A percentile compares a stretch with the other conserved stretches of the same genome.
Evolutionary conservation across 2,888 invertebrate species (phyloP).

Genomic region (Entomobrya proxima): DNA sequence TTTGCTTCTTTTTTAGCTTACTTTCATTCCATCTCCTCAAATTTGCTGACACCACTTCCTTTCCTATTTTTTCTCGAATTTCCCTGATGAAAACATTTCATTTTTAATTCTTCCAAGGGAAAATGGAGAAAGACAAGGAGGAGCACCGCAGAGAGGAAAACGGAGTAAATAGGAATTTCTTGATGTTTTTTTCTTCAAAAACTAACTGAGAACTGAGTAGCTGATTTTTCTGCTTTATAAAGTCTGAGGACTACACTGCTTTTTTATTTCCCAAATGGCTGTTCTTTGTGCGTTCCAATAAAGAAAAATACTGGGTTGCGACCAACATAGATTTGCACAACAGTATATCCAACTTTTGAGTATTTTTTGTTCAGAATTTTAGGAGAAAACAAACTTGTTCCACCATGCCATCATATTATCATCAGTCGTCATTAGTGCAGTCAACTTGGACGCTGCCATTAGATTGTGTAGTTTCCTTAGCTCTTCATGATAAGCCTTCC

Average conservation of each 20-base stretch:
- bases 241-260: background rate
- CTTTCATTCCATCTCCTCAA: background rate
- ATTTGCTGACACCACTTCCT: background rate
- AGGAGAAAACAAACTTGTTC: background rate
- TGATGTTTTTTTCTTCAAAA: background rate
- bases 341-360: background rate
- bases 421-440: conserved; percentile 36
- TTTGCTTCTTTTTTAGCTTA: background rate
- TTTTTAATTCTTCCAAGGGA: conserved; percentile 60
- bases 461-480: background rate
- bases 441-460: background rate
- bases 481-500: conserved; percentile 47
- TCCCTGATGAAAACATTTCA: conserved; percentile 61
- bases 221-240: background rate
- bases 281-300: background rate
- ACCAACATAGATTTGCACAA: no score
- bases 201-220: background rate
- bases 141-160: background rate
- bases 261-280: conserved; percentile 1
- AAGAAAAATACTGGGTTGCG: no score
- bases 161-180: background rate
- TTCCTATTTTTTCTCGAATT: conserved; percentile 35
- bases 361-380: background rate
- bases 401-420: conserved; percentile 4
- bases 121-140: conserved; percentile 41